phyloP scores from a whole-genome alignment of 2,797 vertebrate species.

The Naso thynnoides region DNA sequence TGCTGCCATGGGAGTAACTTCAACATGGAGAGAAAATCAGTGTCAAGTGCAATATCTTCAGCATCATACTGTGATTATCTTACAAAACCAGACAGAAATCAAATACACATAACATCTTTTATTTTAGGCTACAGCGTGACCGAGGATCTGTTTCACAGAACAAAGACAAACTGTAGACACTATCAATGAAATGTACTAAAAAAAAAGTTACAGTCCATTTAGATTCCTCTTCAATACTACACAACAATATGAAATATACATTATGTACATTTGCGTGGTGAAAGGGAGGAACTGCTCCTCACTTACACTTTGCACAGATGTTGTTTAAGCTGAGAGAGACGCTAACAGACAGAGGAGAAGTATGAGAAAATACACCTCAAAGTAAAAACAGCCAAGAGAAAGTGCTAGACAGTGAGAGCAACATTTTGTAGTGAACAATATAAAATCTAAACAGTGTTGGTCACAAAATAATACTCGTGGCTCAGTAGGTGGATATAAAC shows the following conservation, averaged over 20 bases:
- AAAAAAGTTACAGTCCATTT: constrained; percentile 44
- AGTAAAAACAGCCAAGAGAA: constrained; percentile 24
- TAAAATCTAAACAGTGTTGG: constrained; percentile 55
- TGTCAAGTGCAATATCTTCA: neutral
- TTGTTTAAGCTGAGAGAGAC: constrained; percentile 29
- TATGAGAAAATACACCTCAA: constrained; percentile 3
- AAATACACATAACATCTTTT: constrained; percentile 64
- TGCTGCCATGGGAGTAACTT: neutral
- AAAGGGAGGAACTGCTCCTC: constrained; percentile 34
- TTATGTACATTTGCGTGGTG: constrained; percentile 74
- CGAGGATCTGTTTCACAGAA: constrained; percentile 58
- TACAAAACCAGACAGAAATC: constrained; percentile 23
- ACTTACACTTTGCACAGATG: constrained; percentile 38
- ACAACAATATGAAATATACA: constrained; percentile 73
- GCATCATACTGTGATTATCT: neutral
- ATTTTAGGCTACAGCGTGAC: constrained; percentile 66
- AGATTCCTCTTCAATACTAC: constrained; percentile 55
- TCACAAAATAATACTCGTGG: constrained; percentile 70
- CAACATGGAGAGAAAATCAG: neutral
- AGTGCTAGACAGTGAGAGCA: constrained; percentile 28
- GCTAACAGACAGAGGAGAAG: constrained; percentile 17
- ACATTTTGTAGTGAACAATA: constrained; percentile 47
- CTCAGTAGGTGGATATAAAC: constrained; percentile 53
- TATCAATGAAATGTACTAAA: constrained; percentile 49
- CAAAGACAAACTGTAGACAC: constrained; percentile 60